Base-by-base conservation (phyloP, 2,113 vertebrate genomes). In the Burhinus bistriatus region DNA sequence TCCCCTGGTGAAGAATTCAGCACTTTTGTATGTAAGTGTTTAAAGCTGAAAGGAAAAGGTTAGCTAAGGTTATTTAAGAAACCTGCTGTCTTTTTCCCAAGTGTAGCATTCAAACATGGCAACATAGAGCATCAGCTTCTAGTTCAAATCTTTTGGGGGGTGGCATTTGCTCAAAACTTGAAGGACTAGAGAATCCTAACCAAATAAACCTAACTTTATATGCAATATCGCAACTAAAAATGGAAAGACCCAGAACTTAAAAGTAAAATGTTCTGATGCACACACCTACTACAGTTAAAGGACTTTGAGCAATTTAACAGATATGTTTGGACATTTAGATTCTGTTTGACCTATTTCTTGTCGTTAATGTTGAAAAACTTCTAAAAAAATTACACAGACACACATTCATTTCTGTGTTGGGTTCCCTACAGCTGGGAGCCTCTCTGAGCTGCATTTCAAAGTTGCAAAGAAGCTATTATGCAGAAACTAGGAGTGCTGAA, bases 11-110 rank as follows among this genome's bases (percentile, higher is more conserved):
- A 90, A 69, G 77, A 70, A 64, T 83, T 73, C 68, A 88, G 9
- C 19, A 9, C n/a, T 94, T 91, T 58, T 26, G 51, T 59, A 44
- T 54, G 4, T 44, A 93, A 71, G 61, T 61, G 54, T 83, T 96
- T 80, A 86, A 94, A 95, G 66, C 93, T 73, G 79, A 91, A 94
- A 94, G 62, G 71, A 58, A 95, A 95, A 96, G 79, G 61, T 49
- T 72, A 92, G 66, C 71, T 94, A 32, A 70, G 75, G 32, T 88
- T 91, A 23, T 72, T 88, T 70, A 80, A 94, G 78, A 86, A 93
- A 57, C 32, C 49, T 90, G 54, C 54, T 82, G 75, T 80, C 49
- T 92, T 87, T 95, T 90, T 66, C 75, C 57, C 85, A 55, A 45
- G 73, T 23, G 14, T 51, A 79, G 38, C 71, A 72, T 77, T 80